A percentile compares a stretch with the other conserved stretches of the same genome.
Conservation (phyloP, 2,113 vertebrate species). For the Cynopterus brachyotis region DNA sequence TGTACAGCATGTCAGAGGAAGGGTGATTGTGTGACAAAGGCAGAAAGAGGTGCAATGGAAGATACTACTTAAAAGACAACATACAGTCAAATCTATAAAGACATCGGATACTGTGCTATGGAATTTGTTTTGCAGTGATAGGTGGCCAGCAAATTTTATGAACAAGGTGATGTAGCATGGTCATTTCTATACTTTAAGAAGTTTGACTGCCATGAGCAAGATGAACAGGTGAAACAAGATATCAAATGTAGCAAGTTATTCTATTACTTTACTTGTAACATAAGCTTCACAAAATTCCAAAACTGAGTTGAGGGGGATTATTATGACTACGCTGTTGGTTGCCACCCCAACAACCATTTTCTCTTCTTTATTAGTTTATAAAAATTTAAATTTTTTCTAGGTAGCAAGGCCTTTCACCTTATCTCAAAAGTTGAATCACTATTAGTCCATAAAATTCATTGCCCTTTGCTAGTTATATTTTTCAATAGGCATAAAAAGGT, state of each 20-base stretch:
- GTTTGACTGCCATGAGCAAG: not conserved
- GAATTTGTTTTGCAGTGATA: not conserved
- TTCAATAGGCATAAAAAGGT: not conserved
- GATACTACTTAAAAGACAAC: not conserved
- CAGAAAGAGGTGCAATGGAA: not conserved
- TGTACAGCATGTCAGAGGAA: not conserved
- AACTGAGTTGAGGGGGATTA: not conserved
- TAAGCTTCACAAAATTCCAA: not conserved
- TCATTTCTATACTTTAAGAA: not conserved
- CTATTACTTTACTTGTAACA: not conserved
- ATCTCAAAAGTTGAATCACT: not conserved
- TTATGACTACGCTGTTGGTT: not conserved
- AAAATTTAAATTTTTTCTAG: not conserved
- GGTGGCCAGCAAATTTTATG: not conserved
- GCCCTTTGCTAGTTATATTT: not conserved
- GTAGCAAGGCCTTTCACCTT: not conserved
- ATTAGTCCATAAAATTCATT: not conserved
- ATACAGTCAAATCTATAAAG: not conserved
- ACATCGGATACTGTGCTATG: accelerated
- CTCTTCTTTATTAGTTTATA: not conserved
- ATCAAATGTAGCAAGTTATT: not conserved
- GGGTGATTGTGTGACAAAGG: not conserved
- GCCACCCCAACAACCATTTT: not conserved
- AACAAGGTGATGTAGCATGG: not conserved
- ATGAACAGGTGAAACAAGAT: not conserved